Evolutionary conservation across 2,113 vertebrate genomes (phyloP), one percentile per base, ranked within the genome.

Genomic region (Piprites chloris): DNA sequence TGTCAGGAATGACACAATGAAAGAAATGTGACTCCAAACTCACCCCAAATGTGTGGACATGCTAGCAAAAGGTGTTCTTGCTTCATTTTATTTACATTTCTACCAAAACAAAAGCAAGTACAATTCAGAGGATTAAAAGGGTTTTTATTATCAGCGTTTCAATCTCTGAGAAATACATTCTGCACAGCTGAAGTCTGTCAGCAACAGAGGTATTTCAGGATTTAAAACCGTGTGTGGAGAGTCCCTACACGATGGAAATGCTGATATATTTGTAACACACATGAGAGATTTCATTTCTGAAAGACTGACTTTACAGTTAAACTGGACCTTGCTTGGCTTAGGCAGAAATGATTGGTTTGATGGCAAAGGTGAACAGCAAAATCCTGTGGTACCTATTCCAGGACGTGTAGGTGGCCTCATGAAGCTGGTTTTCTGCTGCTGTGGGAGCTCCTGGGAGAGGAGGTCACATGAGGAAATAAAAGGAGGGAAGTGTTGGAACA

Each of bases 291-390:
- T 46, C 1, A 10, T 67, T 49, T 72, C 65, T 81, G 44, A 93
- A 82, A 47, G 41, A 21, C n/a, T 67, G 8, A 55, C 59, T 56
- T 85, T 77, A 55, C 86, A 22, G 5, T 71, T 65, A n/a, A 84
- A 89, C 33, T 24, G 71, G 19, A 14, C n/a, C 6, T 90, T 83
- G 67, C 44, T 89, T 85, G 87, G 85, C 63, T 80, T 30, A 35
- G 58, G 53, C 52, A 28, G n/a, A 71, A 30, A 17, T 1, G 1
- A 7, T 41, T 62, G 8, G 44, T 46, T 81, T 53, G 16, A 24
- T 62, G 9, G 37, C 59, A 85, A 83, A 87, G 79, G 80, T 65
- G 56, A 96, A 78, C 6, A 75, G 73, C 83, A 72, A 87, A 86
- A 63, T 39, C 14, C 14, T 11, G 13, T 21, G 62, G 26, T 63